Evolutionary conservation across 2,797 vertebrate genomes (phyloP).

Genomic region (Pyrocephalus nanus): DNA sequence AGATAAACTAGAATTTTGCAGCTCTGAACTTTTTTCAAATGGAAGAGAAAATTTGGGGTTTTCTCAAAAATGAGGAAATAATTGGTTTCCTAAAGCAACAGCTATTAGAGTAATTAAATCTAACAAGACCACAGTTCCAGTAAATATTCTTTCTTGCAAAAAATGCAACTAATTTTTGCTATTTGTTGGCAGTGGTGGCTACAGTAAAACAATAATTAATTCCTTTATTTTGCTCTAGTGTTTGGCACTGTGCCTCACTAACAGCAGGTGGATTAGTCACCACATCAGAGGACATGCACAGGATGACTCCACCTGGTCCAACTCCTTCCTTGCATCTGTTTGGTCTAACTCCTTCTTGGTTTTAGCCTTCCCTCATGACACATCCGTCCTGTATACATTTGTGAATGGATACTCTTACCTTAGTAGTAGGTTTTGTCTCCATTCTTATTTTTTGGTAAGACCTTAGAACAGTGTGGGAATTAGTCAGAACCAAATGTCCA

Average conservation of each 20-base stretch:
- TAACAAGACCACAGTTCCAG: neutral
- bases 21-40: neutral
- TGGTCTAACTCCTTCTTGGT: neutral
- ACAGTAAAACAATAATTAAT: neutral
- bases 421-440: neutral
- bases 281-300: neutral
- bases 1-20: neutral
- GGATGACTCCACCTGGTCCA: neutral
- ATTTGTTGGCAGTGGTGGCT: neutral
- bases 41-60: neutral
- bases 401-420: neutral
- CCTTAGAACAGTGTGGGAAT: neutral
- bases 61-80: neutral
- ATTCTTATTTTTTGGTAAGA: neutral
- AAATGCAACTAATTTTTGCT: neutral
- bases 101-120: neutral
- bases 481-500: neutral
- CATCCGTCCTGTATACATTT: neutral
- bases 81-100: neutral
- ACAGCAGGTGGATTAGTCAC: neutral
- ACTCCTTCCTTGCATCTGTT: neutral
- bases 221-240: neutral
- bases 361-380: neutral
- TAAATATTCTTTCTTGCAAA: neutral
- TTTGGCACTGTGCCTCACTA: neutral